Base-by-base conservation (phyloP, 1,140 invertebrate genomes). In the Drosophila suzukii region DNA sequence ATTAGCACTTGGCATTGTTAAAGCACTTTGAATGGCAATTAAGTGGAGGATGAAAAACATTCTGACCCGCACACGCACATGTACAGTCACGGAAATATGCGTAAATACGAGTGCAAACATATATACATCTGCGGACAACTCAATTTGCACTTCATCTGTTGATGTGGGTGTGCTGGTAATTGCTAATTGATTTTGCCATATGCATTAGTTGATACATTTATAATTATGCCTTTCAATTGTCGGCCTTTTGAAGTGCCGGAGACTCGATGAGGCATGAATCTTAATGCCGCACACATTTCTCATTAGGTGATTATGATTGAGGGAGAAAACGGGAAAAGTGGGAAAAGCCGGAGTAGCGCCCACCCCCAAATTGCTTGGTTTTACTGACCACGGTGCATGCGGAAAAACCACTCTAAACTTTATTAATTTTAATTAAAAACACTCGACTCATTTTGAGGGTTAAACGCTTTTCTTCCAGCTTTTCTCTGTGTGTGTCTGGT, bases 341-440 rank as follows among this genome's bases (percentile, higher is more conserved):
- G 5, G 2, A 24, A 24, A 12, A 17, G 17, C 6, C 3, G 32
- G 27, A 1, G 53, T 12, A 13, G 11, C 6, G 24, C 7, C 24
- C 3, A 13, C 12, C 0, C 47, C 20, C 27, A 54, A 62, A 53
- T 57, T 20, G 53, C 44, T 11, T 6, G 34, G 49, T 20, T 32
- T 41, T 32, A 54, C 24, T 46, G 24, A 24, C 15, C 27, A 44
- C n/a, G 53, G 54, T 43, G 39, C 49, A 59, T 67, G 72, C 44
- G n/a, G 54, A 78, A 83, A 75, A 81, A 82, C 71, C 75, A 79
- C 79, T 88, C 75, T 73, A 88, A 88, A 88, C 83, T 88, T 88
- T 88, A 89, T 89, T 88, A 89, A 88, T 89, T 88, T 88, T 88
- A 88, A 88, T 88, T 88, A 88, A 88, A 88, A 88, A 77, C 83